Evolutionary conservation across 2,888 invertebrate genomes (phyloP).

Genomic region (Gortyna flavago): DNA sequence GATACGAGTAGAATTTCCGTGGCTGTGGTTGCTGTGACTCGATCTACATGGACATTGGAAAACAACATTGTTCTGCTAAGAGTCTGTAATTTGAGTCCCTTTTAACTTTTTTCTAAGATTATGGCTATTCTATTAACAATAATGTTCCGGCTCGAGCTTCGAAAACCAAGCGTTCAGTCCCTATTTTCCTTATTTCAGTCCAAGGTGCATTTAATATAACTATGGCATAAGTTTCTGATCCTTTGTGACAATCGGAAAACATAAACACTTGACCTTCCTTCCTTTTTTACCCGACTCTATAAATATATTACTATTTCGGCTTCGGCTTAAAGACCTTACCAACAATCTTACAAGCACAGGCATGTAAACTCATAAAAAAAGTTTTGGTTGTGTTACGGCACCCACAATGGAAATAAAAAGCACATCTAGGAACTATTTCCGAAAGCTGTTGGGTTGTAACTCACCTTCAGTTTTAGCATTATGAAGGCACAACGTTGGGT

Average conservation of each 20-base stretch:
- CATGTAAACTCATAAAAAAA: too few species aligned
- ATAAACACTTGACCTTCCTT: background rate
- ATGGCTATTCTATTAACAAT: background rate
- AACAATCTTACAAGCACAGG: too few species aligned
- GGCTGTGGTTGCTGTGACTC: background rate
- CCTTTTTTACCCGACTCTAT: background rate
- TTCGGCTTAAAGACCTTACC: too few species aligned
- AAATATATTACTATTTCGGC: too few species aligned
- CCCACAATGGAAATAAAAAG: background rate
- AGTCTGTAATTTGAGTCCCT: background rate
- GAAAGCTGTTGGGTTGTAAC: slow-evolving; percentile 7
- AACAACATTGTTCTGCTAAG: background rate
- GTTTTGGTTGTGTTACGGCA: background rate
- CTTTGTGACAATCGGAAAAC: background rate
- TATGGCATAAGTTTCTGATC: too few species aligned
- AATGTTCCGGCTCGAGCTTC: background rate
- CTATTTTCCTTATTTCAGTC: background rate
- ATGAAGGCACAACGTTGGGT: background rate
- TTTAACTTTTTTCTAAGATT: too few species aligned
- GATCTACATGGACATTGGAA: background rate
- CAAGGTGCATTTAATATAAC: too few species aligned
- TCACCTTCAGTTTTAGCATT: background rate
- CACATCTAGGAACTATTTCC: slow-evolving; percentile 19
- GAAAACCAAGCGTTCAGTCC: too few species aligned
- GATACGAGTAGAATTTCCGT: background rate